Conservation (phyloP, 2,797 vertebrate genomes). For the Rousettus madagascariensis region DNA sequence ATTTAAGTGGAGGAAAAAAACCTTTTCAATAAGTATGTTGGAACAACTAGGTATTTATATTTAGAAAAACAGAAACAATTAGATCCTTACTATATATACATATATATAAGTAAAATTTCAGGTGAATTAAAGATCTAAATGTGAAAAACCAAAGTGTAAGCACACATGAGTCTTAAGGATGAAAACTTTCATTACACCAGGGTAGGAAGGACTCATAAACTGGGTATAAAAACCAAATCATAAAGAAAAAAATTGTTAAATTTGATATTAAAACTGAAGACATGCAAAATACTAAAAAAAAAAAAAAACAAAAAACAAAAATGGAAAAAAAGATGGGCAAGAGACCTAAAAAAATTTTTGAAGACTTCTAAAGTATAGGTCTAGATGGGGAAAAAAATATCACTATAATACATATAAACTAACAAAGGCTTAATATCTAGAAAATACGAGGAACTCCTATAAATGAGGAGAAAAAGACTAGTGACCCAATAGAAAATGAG, state of each 20-base stretch:
- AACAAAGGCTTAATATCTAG: background rate
- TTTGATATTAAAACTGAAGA: background rate
- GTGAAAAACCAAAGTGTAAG: constrained; percentile 6
- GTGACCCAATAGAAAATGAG: background rate
- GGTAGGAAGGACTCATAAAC: background rate
- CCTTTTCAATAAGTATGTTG: background rate
- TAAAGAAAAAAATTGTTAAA: background rate
- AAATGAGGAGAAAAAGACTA: background rate
- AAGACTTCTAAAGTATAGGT: background rate
- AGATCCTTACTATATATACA: background rate
- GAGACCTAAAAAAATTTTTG: background rate
- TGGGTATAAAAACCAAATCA: background rate
- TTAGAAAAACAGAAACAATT: background rate
- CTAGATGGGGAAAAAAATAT: background rate
- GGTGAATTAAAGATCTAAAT: background rate
- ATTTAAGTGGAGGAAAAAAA: background rate
- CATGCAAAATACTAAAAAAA: background rate
- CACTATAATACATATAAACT: background rate
- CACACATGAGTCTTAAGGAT: background rate
- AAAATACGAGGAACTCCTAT: background rate
- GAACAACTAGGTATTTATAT: background rate
- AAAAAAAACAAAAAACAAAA: background rate
- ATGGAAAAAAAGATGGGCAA: background rate
- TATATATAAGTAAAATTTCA: too few species aligned
- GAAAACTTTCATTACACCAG: background rate